Evolutionary conservation across 2,113 vertebrate species (phyloP).

Genomic region (Halichoerus grypus): DNA sequence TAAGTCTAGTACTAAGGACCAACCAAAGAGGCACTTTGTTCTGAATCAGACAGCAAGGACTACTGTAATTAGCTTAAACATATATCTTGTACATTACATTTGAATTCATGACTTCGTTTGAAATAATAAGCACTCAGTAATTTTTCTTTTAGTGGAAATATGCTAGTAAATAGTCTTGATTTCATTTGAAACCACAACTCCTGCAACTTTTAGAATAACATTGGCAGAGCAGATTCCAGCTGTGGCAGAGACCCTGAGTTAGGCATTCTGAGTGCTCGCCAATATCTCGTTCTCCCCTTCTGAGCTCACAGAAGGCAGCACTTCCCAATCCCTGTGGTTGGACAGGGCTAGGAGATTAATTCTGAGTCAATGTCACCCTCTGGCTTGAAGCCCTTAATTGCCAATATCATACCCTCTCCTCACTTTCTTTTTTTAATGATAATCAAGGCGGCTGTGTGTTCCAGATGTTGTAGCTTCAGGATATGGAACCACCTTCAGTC

Average conservation of each 20-base stretch:
- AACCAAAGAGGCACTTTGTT: neutral
- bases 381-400: neutral
- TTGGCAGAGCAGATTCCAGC: neutral
- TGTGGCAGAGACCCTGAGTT: neutral
- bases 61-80: neutral
- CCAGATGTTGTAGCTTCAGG: neutral
- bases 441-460: neutral
- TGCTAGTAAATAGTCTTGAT: neutral
- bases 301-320: neutral
- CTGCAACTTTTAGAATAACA: neutral
- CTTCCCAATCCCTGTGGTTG: neutral
- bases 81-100: neutral
- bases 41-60: neutral
- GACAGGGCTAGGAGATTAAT: neutral
- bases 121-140: neutral
- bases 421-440: neutral
- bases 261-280: neutral
- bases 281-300: neutral
- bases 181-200: neutral
- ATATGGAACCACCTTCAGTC: neutral
- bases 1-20: neutral
- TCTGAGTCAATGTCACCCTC: neutral
- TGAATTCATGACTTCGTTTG: neutral
- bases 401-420: neutral
- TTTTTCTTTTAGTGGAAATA: neutral